Base-by-base conservation (phyloP, 2,888 invertebrate species). In the Euclidia mi region DNA sequence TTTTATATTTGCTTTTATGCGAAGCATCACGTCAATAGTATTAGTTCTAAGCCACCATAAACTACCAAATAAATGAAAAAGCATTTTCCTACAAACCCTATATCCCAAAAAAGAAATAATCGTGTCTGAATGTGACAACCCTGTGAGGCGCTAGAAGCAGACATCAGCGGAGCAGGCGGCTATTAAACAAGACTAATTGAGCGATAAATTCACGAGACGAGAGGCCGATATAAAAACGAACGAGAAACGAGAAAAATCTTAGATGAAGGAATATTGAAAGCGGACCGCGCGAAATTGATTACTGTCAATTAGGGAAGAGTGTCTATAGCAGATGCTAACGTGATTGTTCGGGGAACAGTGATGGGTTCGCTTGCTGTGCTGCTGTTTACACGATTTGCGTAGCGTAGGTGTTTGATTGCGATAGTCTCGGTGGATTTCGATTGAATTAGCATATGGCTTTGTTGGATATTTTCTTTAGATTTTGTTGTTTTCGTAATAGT, bases 181-280 rank as follows among this genome's bases (percentile, higher is more conserved):
- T 94, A 94, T 94, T 95, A 94, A 94, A 94, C 94, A 94, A 94
- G 94, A 95, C 94, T 95, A 95, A 95, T 95, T 95, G 94, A 94
- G 94, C 94, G 94, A 95, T 95, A 95, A 94, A 94, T 95, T 92
- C 92, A 88, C 85, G 86, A 90, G 91, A 88, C 90, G 90, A 87
- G 91, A 88, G 74, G 85, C 85, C 90, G 91, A 89, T 88, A 88
- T 90, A 92, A 92, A 92, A 92, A 91, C 89, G 89, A 82, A 84
- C 84, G 88, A 85, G 84, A 79, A 82, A 78, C 80, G 89, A 91
- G 91, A 88, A 88, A 88, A 89, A 89, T 85, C 87, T 82, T 81
- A 85, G 87, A 92, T 90, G 82, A 83, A 81, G 92, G 94, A 92
- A 94, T 94, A 94, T 94, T 94, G 94, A 94, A 94, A 92, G 92